phyloP scores from a whole-genome alignment of 2,113 vertebrate genomes.

The Microcebus griseorufus region DNA sequence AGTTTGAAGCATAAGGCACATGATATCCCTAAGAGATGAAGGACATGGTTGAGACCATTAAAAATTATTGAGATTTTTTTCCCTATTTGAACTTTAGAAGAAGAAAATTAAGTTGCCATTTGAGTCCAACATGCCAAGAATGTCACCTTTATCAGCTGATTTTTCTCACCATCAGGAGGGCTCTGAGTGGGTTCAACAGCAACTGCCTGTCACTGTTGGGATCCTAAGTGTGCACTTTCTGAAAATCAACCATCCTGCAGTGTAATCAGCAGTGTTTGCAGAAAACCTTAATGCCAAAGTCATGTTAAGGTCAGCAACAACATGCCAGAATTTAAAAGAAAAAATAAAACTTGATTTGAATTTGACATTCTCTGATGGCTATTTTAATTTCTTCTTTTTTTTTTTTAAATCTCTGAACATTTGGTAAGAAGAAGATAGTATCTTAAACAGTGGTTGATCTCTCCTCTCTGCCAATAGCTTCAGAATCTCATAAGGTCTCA shows the following conservation, averaged over 20 bases:
- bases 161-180: constrained; percentile 60
- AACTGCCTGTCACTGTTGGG: constrained; percentile 22
- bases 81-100: constrained; percentile 58
- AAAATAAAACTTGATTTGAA: not conserved
- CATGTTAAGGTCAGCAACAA: constrained; percentile 47
- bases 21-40: not conserved
- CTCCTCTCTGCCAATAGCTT: not conserved
- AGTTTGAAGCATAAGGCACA: not conserved
- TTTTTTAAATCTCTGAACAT: not conserved
- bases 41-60: constrained; percentile 10
- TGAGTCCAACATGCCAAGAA: constrained; percentile 51
- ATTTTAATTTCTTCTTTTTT: not conserved
- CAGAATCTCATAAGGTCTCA: not conserved
- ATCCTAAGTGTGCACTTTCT: constrained; percentile 44
- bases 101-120: constrained; percentile 57
- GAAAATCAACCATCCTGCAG: constrained; percentile 68
- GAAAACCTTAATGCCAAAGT: constrained; percentile 70
- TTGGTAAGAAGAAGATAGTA: not conserved
- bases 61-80: not conserved
- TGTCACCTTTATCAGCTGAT: constrained; percentile 69
- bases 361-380: not conserved
- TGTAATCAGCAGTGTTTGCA: constrained; percentile 72
- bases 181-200: constrained; percentile 34
- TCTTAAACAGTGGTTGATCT: not conserved
- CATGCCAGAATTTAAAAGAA: not conserved